These are phyloP conservation scores for Poeciliopsis paucimaculata DNA, from an alignment of 2,797 vertebrate genomes.

Conservation along the genomic window DNA sequence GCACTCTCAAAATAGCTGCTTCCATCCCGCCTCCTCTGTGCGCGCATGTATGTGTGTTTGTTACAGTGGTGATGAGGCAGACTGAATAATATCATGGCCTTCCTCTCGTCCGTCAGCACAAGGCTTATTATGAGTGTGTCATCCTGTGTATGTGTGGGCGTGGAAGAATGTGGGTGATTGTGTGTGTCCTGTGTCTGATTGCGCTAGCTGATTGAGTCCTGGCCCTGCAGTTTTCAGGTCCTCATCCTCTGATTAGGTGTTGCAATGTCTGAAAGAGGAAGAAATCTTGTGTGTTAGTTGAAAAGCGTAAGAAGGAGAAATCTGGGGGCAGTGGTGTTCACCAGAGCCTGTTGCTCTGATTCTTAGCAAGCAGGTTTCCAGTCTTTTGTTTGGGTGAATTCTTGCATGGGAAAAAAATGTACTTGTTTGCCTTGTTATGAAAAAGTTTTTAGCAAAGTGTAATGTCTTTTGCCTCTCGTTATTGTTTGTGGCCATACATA, in stretches of 20 bases:
- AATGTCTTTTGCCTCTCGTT: background rate
- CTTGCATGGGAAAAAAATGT: background rate
- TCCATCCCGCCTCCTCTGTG: slow-evolving; percentile 62
- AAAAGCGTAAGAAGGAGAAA: background rate
- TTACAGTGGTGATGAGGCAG: slow-evolving; percentile 72
- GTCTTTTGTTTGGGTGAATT: background rate
- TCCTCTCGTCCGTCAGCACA: slow-evolving; percentile 64
- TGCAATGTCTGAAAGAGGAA: slow-evolving; percentile 61
- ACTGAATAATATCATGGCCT: slow-evolving; percentile 77
- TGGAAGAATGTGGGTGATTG: slow-evolving; percentile 28
- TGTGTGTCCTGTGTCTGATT: slow-evolving; percentile 68
- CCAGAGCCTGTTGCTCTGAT: slow-evolving; percentile 21
- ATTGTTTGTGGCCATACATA: background rate
- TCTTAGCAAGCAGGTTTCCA: slow-evolving; percentile 1
- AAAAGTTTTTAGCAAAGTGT: background rate
- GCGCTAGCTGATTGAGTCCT: slow-evolving; percentile 73
- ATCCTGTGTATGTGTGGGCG: slow-evolving; percentile 16
- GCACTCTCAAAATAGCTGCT: slow-evolving; percentile 75
- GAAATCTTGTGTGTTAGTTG: slow-evolving; percentile 31
- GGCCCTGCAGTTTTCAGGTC: slow-evolving; percentile 68
- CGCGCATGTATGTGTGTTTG: slow-evolving; percentile 42
- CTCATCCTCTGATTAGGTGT: slow-evolving; percentile 73
- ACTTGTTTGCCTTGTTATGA: background rate
- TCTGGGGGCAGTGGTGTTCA: slow-evolving; percentile 23
- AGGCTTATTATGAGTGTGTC: slow-evolving; percentile 64